phyloP scores from a whole-genome alignment of 2,113 vertebrate species.

The Myrmecobius fasciatus region DNA sequence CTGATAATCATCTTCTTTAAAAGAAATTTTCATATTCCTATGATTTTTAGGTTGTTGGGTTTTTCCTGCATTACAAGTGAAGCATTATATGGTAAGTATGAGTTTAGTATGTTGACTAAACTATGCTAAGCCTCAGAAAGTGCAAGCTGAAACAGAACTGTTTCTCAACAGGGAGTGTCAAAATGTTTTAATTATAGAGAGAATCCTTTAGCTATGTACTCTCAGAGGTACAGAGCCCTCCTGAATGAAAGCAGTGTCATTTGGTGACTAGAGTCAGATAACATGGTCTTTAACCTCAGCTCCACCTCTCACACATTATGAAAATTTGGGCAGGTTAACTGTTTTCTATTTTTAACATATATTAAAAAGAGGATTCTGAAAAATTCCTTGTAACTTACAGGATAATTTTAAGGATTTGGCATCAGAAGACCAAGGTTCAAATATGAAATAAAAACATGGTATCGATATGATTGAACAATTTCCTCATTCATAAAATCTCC shows the following conservation, averaged over 20 bases:
- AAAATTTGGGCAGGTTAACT: background rate
- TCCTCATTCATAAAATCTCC: background rate
- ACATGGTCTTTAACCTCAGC: constrained; percentile 17
- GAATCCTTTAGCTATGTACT: background rate
- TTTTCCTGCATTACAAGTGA: background rate
- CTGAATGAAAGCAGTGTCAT: constrained; percentile 14
- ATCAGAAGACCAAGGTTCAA: constrained; percentile 31
- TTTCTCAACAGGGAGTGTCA: background rate
- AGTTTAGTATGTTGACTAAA: background rate
- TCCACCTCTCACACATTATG: background rate
- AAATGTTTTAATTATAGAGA: constrained; percentile 1
- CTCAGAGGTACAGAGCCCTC: background rate
- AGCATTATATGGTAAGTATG: background rate
- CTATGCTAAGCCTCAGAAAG: background rate
- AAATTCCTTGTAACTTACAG: background rate
- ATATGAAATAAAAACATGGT: background rate
- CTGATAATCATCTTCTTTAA: background rate
- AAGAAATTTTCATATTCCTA: background rate
- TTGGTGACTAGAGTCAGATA: background rate
- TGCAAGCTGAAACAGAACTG: background rate
- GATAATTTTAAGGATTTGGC: constrained; percentile 25
- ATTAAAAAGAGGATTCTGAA: constrained; percentile 24
- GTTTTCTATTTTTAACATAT: background rate
- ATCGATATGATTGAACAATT: background rate
- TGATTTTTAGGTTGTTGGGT: background rate